These are phyloP conservation scores for Heliornis fulica DNA, from an alignment of 2,113 vertebrate species.

Conservation along the genomic window DNA sequence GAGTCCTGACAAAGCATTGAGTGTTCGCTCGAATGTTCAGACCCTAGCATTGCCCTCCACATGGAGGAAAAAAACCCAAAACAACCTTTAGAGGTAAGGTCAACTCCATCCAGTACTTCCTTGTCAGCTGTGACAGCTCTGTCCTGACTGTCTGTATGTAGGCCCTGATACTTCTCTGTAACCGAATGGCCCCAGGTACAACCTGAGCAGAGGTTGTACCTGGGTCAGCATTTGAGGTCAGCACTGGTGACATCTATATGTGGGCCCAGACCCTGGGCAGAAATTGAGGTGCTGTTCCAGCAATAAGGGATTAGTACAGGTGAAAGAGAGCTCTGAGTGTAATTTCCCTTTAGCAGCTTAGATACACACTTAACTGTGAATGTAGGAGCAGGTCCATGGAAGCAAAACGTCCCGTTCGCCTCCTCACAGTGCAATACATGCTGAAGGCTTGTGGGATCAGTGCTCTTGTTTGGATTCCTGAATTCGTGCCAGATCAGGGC, in stretches of 20 bases:
- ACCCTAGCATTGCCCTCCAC: not conserved
- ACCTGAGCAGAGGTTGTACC: not conserved
- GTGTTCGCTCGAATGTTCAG: conserved; percentile 36
- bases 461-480: conserved; percentile 22
- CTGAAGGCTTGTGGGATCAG: not conserved
- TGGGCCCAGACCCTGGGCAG: not conserved
- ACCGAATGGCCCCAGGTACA: accelerated
- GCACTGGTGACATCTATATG: not conserved
- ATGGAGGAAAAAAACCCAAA: conserved; percentile 15
- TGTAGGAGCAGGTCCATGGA: not conserved
- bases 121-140: not conserved
- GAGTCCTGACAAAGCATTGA: conserved; percentile 57
- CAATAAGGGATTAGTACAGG: not conserved
- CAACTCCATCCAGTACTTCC: not conserved
- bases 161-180: not conserved
- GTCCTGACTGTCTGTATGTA: not conserved
- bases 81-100: conserved; percentile 11
- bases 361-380: not conserved
- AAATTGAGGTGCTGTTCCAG: not conserved
- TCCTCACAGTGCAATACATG: not conserved
- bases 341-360: conserved; percentile 42
- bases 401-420: not conserved
- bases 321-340: not conserved
- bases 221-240: no score
- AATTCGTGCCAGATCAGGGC: conserved; percentile 45